Base-by-base conservation (phyloP, 2,888 invertebrate species). In the Protonemura montana region DNA sequence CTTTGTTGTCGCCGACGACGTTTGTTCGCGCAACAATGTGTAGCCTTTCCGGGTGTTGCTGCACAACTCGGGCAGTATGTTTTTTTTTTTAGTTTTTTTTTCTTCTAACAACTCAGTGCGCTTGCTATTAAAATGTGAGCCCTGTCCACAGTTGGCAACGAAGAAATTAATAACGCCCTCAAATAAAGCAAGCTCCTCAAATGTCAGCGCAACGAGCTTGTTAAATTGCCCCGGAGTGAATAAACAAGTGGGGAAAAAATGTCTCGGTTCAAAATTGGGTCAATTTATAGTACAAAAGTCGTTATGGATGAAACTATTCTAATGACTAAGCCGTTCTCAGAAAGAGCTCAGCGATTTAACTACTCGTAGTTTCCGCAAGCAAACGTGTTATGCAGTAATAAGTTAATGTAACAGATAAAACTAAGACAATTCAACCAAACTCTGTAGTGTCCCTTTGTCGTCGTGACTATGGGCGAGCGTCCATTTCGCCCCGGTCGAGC, bases 371-470 rank as follows among this genome's bases (percentile, higher is more conserved):
- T 59, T 59, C 59, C 59, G 59, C 59, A 59, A 59, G 59, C 59
- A 16, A 59, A 59, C 59, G 59, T 59, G 59, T 59, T 13, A 59
- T 59, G 59, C 59, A 59, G 59, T 59, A 59, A 59, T 59, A 59
- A 59, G 59, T 59, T 59, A 59, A 59, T 59, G n/a, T n/a, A 59
- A 59, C 59, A 59, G 59, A 59, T 59, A 59, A 59, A 59, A 59
- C 59, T 59, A 59, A 59, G 59, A 59, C 59, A 59, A 59, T 59
- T 59, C 59, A 21, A 59, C 59, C 59, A 59, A 59, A 41, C 41
- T 41, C 59, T 21, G 5, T 35, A 6, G 35, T 35, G 35, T 35
- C 35, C 5, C 35, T 35, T 35, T 35, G 35, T 35, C 59, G 59
- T 59, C 59, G 59, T 59, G 16, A 21, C 59, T 1, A 21, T 13